A percentile compares a stretch with the other conserved stretches of the same genome.
Conservation (phyloP, 2,888 invertebrate species). For the Tachina grossa region DNA sequence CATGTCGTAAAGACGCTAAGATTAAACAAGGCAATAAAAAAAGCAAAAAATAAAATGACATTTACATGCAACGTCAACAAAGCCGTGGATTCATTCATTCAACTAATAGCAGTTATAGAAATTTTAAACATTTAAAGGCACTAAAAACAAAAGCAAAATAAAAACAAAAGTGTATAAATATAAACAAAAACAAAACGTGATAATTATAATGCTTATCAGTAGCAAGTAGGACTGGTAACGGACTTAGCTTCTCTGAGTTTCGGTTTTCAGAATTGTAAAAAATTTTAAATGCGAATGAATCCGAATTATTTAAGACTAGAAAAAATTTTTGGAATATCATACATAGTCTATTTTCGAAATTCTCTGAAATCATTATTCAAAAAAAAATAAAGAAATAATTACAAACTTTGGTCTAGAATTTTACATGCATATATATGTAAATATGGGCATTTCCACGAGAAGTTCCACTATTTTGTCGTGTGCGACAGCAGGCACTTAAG, state of each 20-base stretch:
- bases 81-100: slow-evolving; percentile 38
- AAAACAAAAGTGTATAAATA: background rate
- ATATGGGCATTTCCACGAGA: too few relatives aligned
- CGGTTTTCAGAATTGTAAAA: too few relatives aligned
- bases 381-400: background rate
- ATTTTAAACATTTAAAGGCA: slow-evolving; percentile 66
- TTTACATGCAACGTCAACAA: slow-evolving; percentile 55
- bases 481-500: too few relatives aligned
- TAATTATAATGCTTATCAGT: slow-evolving; percentile 25
- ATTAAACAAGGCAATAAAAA: slow-evolving; percentile 52
- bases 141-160: slow-evolving; percentile 17
- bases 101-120: slow-evolving; percentile 48
- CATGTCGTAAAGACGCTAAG: slow-evolving; percentile 65
- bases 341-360: background rate
- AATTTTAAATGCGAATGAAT: too few relatives aligned
- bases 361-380: too few relatives aligned
- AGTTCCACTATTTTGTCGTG: too few relatives aligned
- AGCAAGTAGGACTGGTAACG: too few relatives aligned
- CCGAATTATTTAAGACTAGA: too few relatives aligned
- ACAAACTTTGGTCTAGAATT: too few relatives aligned
- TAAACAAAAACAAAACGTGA: background rate
- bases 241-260: too few relatives aligned
- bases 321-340: background rate
- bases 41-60: slow-evolving; percentile 55
- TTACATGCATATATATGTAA: too few relatives aligned